A percentile compares a stretch with the other conserved stretches of the same genome.
phyloP scores from a whole-genome alignment of 2,888 invertebrate species.

The Nomada ruficornis region DNA sequence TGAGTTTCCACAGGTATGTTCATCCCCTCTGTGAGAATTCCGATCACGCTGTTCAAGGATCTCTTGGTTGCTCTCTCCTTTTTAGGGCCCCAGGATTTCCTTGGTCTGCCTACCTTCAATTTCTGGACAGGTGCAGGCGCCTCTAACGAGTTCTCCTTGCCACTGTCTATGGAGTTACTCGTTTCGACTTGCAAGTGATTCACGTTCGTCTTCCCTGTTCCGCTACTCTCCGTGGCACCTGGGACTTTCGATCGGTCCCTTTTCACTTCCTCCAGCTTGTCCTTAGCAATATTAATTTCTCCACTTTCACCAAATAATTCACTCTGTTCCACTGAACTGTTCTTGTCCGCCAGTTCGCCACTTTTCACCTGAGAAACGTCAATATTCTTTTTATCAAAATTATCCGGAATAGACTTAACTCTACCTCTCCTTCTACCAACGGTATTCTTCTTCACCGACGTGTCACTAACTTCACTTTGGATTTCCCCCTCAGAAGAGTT shows the following conservation, averaged over 20 bases:
- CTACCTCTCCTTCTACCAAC: constrained; percentile 70
- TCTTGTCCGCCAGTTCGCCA: not conserved
- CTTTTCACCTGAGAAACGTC: not conserved
- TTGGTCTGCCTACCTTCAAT: constrained; percentile 77
- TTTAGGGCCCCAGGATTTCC: constrained; percentile 77
- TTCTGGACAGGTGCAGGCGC: constrained; percentile 75
- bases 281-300: not conserved
- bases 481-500: constrained; percentile 45
- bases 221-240: not conserved
- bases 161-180: constrained; percentile 81
- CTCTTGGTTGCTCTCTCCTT: constrained; percentile 74
- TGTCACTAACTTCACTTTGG: constrained; percentile 33
- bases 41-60: constrained; percentile 81
- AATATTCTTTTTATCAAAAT: constrained; percentile 7
- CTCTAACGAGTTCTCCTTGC: constrained; percentile 82
- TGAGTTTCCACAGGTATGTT: constrained; percentile 80
- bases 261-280: not conserved
- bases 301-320: not conserved
- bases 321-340: not conserved
- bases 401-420: constrained; percentile 55
- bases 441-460: constrained; percentile 21
- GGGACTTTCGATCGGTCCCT: not conserved
- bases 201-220: constrained; percentile 21
- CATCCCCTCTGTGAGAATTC: constrained; percentile 82
- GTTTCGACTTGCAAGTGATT: constrained; percentile 78